phyloP scores from a whole-genome alignment of 2,797 vertebrate species.

The Dromococcyx pavoninus region DNA sequence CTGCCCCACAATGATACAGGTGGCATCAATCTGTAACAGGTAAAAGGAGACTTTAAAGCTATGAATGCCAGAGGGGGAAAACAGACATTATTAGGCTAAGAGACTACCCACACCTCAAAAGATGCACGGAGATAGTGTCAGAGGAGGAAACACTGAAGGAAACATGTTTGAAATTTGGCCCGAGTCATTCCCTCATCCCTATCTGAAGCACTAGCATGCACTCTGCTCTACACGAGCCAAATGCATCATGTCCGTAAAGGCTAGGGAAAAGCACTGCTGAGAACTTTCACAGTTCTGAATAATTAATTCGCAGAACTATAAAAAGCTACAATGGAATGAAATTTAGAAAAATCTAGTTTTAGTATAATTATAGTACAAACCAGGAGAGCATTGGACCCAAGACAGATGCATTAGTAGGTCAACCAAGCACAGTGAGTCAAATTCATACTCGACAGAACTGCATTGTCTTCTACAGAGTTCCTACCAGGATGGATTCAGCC shows the following conservation, averaged over 20 bases:
- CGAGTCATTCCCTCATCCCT: neutral
- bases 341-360: slow-evolving; percentile 67
- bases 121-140: neutral
- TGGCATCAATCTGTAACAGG: neutral
- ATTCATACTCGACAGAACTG: neutral
- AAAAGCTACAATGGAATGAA: slow-evolving; percentile 61
- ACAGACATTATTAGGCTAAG: neutral
- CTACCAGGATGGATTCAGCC: neutral
- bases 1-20: neutral
- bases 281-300: slow-evolving; percentile 55
- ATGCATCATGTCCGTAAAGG: neutral
- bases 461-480: neutral
- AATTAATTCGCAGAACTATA: slow-evolving; percentile 69
- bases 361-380: slow-evolving; percentile 70
- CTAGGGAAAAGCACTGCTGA: slow-evolving; percentile 20
- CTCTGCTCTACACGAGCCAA: neutral
- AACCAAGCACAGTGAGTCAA: slow-evolving; percentile 3
- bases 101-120: neutral
- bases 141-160: neutral
- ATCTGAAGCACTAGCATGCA: neutral
- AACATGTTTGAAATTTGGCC: neutral
- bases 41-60: neutral
- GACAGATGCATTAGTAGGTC: slow-evolving; percentile 54
- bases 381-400: slow-evolving; percentile 48
- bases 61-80: neutral